Evolutionary conservation across 2,113 vertebrate genomes (phyloP), one percentile per base, ranked within the genome.

Genomic region (Nanorana parkeri): DNA sequence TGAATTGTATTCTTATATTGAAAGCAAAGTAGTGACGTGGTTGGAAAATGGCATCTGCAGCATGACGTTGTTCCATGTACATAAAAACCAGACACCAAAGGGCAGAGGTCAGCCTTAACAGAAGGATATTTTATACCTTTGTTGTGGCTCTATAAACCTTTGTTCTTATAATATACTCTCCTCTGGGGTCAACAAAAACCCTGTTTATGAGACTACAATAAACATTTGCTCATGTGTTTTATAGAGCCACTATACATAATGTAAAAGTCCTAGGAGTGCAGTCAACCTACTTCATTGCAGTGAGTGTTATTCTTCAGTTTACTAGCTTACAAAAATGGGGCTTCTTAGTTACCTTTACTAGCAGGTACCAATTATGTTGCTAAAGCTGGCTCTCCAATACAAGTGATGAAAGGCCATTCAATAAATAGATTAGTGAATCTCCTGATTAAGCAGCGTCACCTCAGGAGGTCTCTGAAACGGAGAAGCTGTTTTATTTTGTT

Each of bases 381-480:
- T 47, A 64, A 64, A 61, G 60, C 36, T 65, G 2, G 19, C 11
- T n/a, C n/a, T 60, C 13, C 1, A 21, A 20, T 21, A 75, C 28
- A 75, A 28, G 8, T 32, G 26, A 68, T 67, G 21, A 56, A 77
- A 26, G 23, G 47, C 8, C 20, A n/a, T 65, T 77, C 60, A 65
- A 77, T 66, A 63, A 63, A 77, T 77, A 64, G 56, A 63, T 77
- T 61, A 54, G 61, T 64, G 32, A 47, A 65, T 65, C 75, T 65
- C 16, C 32, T 63, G 74, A 77, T 63, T 63, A 77, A 51, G 17
- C 74, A 52, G 6, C 32, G 61, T 74, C 24, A 74, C 26, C 72
- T 74, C 24, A 32, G 72, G 21, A 52, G 41, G 47, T 28, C 47
- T 52, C 24, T 52, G 21, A 47, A 32, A 23, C 36, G 21, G 10